Evolutionary conservation across 2,113 vertebrate genomes (phyloP), one percentile per base, ranked within the genome.

Genomic region (Atlantisia rogersi): DNA sequence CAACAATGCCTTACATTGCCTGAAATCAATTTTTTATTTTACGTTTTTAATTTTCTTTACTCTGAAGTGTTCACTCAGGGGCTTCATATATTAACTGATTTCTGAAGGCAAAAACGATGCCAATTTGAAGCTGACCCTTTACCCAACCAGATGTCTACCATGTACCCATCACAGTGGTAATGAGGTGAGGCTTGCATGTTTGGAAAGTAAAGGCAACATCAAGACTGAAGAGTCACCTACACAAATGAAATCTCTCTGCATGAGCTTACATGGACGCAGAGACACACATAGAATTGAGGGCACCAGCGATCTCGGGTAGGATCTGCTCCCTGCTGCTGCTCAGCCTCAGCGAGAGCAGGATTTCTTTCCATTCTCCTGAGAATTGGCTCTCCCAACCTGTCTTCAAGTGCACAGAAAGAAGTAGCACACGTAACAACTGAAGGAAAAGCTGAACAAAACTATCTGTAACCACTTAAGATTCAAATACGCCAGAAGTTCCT

Each of bases 401-500:
- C 75, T 64, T 82, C 55, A 77, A 93, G 48, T 2, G 21, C 93
- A 71, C 3, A 91, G 84, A 59, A 88, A 90, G 56, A 69, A 90
- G 91, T 50, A 91, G 48, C 62, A 75, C 39, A 52, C 39, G 28
- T 4, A 86, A 80, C n/a, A 77, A 90, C 73, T n/a, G 29, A 95
- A 78, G 64, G 76, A 81, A 93, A 95, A 48, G 70, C 81, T 86
- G 89, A 95, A 62, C 44, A 89, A 83, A 93, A 83, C 77, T 93
- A 69, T 94, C 94, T 95, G 93, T 40, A 96, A 94, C 86, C 90
- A 81, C 80, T 96, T 96, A 95, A 78, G 88, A 95, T 64, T 92
- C 76, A 96, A 93, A 92, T 92, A 83, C 0, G 12, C 93, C 92
- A 95, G 88, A 92, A 92, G 88, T 95, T 93, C 79, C 76, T 75